Evolutionary conservation across 2,113 vertebrate species (phyloP), one percentile per base, ranked within the genome.

Genomic region (Clarias batrachus): DNA sequence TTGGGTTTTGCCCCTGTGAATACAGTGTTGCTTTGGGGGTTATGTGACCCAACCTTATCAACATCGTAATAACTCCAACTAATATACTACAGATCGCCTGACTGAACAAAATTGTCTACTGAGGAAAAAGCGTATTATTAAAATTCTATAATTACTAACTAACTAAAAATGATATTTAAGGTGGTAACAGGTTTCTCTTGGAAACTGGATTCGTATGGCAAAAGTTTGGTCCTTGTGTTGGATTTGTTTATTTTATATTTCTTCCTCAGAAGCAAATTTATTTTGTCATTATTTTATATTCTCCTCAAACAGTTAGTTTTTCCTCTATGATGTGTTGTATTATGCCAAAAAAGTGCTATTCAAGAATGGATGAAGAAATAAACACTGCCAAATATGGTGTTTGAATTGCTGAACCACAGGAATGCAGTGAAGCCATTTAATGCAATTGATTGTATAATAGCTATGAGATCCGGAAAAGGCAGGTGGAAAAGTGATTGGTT

Each of bases 381-480:
- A 92, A 93, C 6, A 90, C 92, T 87, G 91, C 89, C 4, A 88
- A 91, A 85, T 91, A 93, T 68, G 91, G 90, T 56, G 90, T 93
- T 85, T 91, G 91, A 85, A 87, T 95, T 66, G 92, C 93, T 37
- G 91, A 95, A 81, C 85, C 94, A 41, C 93, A 94, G 74, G 94
- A 94, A 48, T 48, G 48, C 91, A 96, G 93, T 27, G 81, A 93
- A 65, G 90, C 37, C 91, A 71, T 76, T 87, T 25, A 70, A 88
- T 91, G 68, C 90, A 93, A 82, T 95, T 76, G 0, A 48, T 6
- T 7, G 7, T 8, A 79, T 52, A 76, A 52, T 81, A 81, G 41
- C 59, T 14, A 30, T 70, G 66, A 70, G 27, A 66, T 4, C 65
- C 4, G 27, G 65, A 70, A 70, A 33, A 5, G 33, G 66, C 30